A percentile compares a stretch with the other conserved stretches of the same genome.
Conservation (phyloP, 2,797 vertebrate species). For the Anisognathus igniventris region DNA sequence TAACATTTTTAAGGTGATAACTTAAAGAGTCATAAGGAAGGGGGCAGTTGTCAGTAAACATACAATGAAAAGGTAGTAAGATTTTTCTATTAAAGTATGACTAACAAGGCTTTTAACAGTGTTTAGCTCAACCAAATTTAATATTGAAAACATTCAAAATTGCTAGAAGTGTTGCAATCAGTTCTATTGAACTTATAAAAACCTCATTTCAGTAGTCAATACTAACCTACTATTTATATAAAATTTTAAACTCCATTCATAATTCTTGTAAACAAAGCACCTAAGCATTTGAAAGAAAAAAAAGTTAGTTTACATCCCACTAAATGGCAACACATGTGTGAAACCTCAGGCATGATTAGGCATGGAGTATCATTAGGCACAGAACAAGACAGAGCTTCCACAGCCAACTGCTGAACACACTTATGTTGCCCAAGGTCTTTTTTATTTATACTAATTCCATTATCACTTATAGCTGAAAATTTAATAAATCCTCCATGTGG, state of each 20-base stretch:
- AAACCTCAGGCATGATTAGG: conserved; percentile 32
- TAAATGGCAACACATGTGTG: conserved; percentile 31
- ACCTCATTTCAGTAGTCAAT: conserved; percentile 46
- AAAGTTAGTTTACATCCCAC: conserved; percentile 51
- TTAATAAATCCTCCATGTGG: not conserved
- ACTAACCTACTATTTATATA: conserved; percentile 30
- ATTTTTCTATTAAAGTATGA: conserved; percentile 31
- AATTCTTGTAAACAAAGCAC: conserved; percentile 51
- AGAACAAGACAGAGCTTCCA: conserved; percentile 13
- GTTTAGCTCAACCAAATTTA: conserved; percentile 41
- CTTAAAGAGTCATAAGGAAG: conserved; percentile 36
- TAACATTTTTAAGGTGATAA: conserved; percentile 55
- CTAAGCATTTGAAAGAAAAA: conserved; percentile 37
- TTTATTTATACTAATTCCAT: not conserved
- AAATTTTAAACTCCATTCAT: conserved; percentile 33
- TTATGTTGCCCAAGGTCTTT: not conserved
- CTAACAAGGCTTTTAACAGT: conserved; percentile 46
- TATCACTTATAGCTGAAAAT: not conserved
- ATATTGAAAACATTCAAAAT: conserved; percentile 26
- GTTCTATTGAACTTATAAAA: conserved; percentile 32
- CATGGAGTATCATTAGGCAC: conserved; percentile 17
- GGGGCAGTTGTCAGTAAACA: conserved; percentile 51
- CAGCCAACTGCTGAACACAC: conserved; percentile 17
- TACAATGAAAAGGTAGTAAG: conserved; percentile 30
- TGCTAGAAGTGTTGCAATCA: conserved; percentile 8